Percentiles rank a stretch among this genome's conserved stretches.
Conservation (phyloP, 2,797 vertebrate genomes). For the Darevskia nairensis region DNA sequence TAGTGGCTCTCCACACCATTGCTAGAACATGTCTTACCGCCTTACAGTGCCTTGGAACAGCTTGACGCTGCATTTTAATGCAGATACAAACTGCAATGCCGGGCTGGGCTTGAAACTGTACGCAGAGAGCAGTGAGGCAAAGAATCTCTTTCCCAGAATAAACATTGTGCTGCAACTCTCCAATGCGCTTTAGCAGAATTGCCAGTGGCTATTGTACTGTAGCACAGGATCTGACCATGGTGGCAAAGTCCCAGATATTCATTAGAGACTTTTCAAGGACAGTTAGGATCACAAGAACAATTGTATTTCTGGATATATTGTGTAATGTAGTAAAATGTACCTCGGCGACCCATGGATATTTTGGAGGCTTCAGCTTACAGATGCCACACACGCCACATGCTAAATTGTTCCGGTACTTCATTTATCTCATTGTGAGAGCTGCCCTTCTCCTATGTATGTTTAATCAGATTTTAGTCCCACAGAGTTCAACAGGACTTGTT, state of each 20-base stretch:
- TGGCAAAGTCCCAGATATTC: background rate
- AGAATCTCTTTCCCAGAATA: background rate
- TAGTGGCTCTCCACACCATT: background rate
- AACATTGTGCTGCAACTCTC: background rate
- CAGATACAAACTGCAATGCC: background rate
- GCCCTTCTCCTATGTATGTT: background rate
- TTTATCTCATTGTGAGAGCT: background rate
- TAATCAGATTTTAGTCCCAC: background rate
- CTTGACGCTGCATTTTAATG: background rate
- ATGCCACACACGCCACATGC: background rate
- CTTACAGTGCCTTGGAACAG: background rate
- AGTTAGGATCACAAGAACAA: background rate
- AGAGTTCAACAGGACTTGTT: too few species aligned
- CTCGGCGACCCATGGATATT: background rate
- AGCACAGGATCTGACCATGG: background rate
- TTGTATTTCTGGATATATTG: background rate
- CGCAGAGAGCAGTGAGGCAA: background rate
- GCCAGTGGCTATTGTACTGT: too few species aligned
- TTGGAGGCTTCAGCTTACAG: background rate
- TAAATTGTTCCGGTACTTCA: background rate
- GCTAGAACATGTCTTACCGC: background rate
- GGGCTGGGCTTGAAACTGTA: background rate
- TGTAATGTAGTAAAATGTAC: background rate
- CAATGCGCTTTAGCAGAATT: background rate
- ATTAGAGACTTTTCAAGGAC: background rate